These are phyloP conservation scores for Cartodere bifasciata DNA, from an alignment of 2,888 invertebrate genomes.

Conservation along the genomic window DNA sequence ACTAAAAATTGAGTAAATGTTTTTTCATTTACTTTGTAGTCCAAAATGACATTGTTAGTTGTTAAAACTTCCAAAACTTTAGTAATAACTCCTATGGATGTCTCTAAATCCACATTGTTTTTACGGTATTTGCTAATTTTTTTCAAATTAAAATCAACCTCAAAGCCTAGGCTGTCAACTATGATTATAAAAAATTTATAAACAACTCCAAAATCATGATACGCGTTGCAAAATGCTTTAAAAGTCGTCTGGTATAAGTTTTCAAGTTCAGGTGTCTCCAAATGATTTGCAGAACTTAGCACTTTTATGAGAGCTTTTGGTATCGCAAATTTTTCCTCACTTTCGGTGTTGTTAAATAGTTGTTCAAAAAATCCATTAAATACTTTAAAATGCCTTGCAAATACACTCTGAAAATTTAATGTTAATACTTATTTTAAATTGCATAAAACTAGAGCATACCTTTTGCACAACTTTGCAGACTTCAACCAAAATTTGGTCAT, in stretches of 20 bases:
- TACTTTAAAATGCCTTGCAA: slow-evolving; percentile 15
- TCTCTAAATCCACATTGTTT: slow-evolving; percentile 12
- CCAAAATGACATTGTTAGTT: slow-evolving; percentile 6
- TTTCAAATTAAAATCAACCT: slow-evolving; percentile 17
- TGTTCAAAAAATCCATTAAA: slow-evolving; percentile 16
- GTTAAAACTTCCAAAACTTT: slow-evolving; percentile 18
- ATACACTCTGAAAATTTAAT: slow-evolving; percentile 19
- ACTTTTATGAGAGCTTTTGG: slow-evolving; percentile 20
- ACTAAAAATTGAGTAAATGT: slow-evolving; percentile 23
- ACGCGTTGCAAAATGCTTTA: slow-evolving; percentile 20
- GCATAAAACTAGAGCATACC: slow-evolving; percentile 17
- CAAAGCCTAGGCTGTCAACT: slow-evolving; percentile 23
- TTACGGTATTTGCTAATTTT: slow-evolving; percentile 13
- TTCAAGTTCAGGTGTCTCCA: slow-evolving; percentile 10
- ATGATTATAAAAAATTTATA: slow-evolving; percentile 24
- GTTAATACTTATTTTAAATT: too few species aligned
- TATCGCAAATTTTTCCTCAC: slow-evolving; percentile 12
- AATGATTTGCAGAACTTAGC: slow-evolving; percentile 14
- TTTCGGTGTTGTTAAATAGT: slow-evolving; percentile 14
- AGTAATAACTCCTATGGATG: slow-evolving; percentile 20
- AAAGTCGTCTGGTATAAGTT: slow-evolving; percentile 23
- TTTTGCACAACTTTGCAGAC: slow-evolving; percentile 19
- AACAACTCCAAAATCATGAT: slow-evolving; percentile 18
- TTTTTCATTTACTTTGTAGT: slow-evolving; percentile 19
- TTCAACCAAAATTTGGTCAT: slow-evolving; percentile 16